Conservation (phyloP, 2,113 vertebrate genomes). For the Centropristis striata region DNA sequence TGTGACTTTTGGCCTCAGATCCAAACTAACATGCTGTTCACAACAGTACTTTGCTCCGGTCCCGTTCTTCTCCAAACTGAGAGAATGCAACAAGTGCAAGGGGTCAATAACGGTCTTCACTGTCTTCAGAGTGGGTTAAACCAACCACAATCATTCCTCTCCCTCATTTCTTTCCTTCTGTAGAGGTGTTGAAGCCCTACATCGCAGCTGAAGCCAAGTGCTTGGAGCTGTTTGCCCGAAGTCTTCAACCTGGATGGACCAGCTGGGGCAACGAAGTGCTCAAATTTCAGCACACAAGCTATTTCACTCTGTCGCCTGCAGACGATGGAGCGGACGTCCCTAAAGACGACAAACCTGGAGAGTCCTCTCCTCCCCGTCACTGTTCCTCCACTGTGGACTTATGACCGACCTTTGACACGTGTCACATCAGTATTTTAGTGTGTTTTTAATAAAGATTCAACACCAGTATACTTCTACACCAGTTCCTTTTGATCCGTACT, state of each 20-base stretch:
- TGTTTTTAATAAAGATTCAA: slow-evolving; percentile 59
- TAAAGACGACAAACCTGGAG: not conserved
- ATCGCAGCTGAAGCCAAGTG: slow-evolving; percentile 82
- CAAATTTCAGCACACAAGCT: slow-evolving; percentile 93
- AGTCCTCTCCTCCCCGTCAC: not conserved
- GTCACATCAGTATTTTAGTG: slow-evolving; percentile 22
- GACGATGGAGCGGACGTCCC: slow-evolving; percentile 10
- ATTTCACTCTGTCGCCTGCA: slow-evolving; percentile 78
- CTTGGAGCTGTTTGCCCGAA: slow-evolving; percentile 96
- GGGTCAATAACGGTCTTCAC: not conserved
- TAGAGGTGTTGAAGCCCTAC: slow-evolving; percentile 91
- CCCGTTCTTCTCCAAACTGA: too few relatives aligned
- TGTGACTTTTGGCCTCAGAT: too few relatives aligned
- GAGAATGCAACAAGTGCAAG: too few relatives aligned
- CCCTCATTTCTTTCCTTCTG: slow-evolving; percentile 25
- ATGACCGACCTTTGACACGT: slow-evolving; percentile 2
- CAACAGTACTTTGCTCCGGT: too few relatives aligned
- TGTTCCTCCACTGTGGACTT: not conserved
- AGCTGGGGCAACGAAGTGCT: slow-evolving; percentile 99
- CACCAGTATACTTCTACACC: not conserved
- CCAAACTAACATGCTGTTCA: too few relatives aligned
- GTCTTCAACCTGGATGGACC: slow-evolving; percentile 94
- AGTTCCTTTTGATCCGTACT: slow-evolving; percentile 63
- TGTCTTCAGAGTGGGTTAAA: not conserved
- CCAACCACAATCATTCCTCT: slow-evolving; percentile 45